Base-by-base conservation (phyloP, 2,797 vertebrate species). In the Gymnopithys bicolor region DNA sequence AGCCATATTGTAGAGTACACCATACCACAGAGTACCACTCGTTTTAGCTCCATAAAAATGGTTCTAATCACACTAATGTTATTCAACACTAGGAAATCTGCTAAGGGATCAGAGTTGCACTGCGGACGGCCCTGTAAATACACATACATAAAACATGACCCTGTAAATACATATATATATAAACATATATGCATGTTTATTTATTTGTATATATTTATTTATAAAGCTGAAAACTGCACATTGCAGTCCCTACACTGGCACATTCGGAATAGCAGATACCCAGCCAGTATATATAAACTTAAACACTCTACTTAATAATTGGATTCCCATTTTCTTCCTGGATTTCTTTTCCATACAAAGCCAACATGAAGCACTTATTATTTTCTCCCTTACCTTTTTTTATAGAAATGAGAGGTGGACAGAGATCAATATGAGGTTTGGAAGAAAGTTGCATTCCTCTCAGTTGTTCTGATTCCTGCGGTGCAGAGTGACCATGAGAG, bases 311-410 rank as follows among this genome's bases (percentile, higher is more conserved):
- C 9, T 83, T 52, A 67, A 60, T 52, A 64, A 66, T 10, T 35
- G 7, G 4, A 76, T 87, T 77, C 46, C 46, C n/a, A 7, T 19
- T 77, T 63, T 51, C 15, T 48, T 77, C n/a, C 24, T 68, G 18
- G 4, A n/a, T 6, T 59, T 56, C 80, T 69, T 68, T 21, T 13
- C 43, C 23, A 35, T 10, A 59, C 6, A 78, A 82, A 45, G 19
- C 3, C 19, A 43, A 60, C 9, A 39, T 6, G 7, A 93, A 62
- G 13, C 52, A 43, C 14, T 70, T 35, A n/a, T 24, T 62, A 25
- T 55, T 70, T 81, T 67, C 46, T 63, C 37, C n/a, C 92, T 83
- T 95, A 96, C 95, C 94, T 93, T 93, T 96, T 49, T 59, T 94
- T 10, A 95, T 78, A 84, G 39, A 8, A 91, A 96, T 33, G 5